Percentiles rank a stretch among this genome's conserved stretches.
phyloP scores from a whole-genome alignment of 2,888 invertebrate species.

The Baccha elongata region DNA sequence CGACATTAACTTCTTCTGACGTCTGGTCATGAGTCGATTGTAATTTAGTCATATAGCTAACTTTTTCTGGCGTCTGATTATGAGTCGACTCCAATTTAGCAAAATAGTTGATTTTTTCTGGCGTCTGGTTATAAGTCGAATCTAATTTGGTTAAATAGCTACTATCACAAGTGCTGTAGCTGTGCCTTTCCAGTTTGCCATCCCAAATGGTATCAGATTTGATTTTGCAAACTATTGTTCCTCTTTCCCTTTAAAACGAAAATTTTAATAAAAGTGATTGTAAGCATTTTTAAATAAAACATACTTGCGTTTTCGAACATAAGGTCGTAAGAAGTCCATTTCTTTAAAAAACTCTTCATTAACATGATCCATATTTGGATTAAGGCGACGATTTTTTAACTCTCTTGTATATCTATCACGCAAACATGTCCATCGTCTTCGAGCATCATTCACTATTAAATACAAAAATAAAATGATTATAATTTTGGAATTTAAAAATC shows the following conservation, averaged over 20 bases:
- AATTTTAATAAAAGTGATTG: not conserved
- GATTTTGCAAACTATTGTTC: slow-evolving; percentile 73
- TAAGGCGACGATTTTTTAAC: slow-evolving; percentile 78
- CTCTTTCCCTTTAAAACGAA: slow-evolving; percentile 75
- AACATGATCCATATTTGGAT: slow-evolving; percentile 77
- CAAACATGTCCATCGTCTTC: slow-evolving; percentile 81
- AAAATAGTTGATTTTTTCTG: too few species aligned
- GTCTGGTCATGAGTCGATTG: too few species aligned
- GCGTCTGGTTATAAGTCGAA: not conserved
- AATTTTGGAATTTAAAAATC: not conserved
- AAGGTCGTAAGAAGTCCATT: slow-evolving; percentile 80
- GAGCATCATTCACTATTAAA: slow-evolving; percentile 75
- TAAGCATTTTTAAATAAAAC: not conserved
- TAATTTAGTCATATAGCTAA: too few species aligned
- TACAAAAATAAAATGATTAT: not conserved
- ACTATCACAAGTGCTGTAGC: slow-evolving; percentile 38
- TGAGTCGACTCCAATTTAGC: too few species aligned
- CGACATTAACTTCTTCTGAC: slow-evolving; percentile 33
- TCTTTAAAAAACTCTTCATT: slow-evolving; percentile 79
- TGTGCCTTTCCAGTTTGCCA: slow-evolving; percentile 67
- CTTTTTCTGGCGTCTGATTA: not conserved
- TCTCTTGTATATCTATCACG: slow-evolving; percentile 82
- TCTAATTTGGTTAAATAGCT: slow-evolving; percentile 17
- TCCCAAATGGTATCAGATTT: slow-evolving; percentile 65
- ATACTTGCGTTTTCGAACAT: slow-evolving; percentile 78